Evolutionary conservation across 2,797 vertebrate species (phyloP), one percentile per base, ranked within the genome.

Genomic region (Picus viridis): DNA sequence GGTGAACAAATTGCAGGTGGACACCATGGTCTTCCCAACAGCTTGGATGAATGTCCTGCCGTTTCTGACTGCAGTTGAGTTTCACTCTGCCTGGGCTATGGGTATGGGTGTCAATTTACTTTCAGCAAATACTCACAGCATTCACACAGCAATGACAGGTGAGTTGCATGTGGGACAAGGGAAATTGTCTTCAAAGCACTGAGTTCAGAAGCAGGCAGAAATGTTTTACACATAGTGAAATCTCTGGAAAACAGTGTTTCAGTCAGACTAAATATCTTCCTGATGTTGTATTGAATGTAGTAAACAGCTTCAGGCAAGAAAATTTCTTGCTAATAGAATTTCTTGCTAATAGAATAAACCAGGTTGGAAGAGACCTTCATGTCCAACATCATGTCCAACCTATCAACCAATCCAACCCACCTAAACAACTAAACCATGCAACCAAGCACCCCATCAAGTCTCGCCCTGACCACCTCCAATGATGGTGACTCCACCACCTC

Each of bases 11-110:
- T 53, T 94, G 76, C 83, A 96, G 12, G 96, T 98, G 51, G 98
- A 98, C 86, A 97, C 94, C 0, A 39, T 98, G 30, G 49, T 98
- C 5, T 97, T 92, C 69, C 96, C 97, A 0, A 95, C 92, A 0
- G 97, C 97, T 3, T 98, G 98, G 97, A 96, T 97, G 90, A 98
- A 98, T 1, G 82, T 95, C 1, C 86, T 98, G 32, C 97, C 97
- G 0, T 95, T 97, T 77, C 88, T 98, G 51, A 97, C 91, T 1
- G 97, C 97, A 0, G 18, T 96, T 57, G 95, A 97, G 23, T 97
- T 98, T 85, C 97, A 98, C 23, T 98, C 97, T 1, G 94, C 96
- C 0, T 97, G 97, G 97, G 96, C 97, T 71, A 95, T 94, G 88
- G 90, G 95, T 70, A 96, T 98, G 97, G 26, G 84, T 30, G 95